Base-by-base conservation (phyloP, 1,140 invertebrate genomes). In the Chionoecetes opilio region DNA sequence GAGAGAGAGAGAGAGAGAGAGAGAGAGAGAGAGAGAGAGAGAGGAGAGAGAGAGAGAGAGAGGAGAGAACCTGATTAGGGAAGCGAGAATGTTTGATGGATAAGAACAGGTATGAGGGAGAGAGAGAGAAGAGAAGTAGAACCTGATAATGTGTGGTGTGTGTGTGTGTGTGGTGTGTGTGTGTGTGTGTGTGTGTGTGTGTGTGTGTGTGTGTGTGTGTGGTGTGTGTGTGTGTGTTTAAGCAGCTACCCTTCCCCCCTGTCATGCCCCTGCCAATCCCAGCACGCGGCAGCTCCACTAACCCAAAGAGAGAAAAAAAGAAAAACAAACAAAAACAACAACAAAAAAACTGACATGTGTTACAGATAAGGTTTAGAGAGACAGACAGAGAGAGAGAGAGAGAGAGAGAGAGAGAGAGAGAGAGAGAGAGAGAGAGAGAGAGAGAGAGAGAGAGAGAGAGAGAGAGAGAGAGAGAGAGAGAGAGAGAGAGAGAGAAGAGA, bases 191-290 rank as follows among this genome's bases (percentile, higher is more conserved):
- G 46, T 17, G 31, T 86, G 17, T 32, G 84, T 31, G 84, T 86
- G 84, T 29, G 84, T 86, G n/a, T 86, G 17, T 86, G 84, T 86
- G 84, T 86, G 84, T 86, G 84, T 86, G 84, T 86, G 84, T 86
- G 9, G 82, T 85, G 46, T 53, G 46, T 53, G 46, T 53, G 46
- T 3, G 46, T 3, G 46, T 3, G 46, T 6, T 14, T 6, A 11
- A 2, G 34, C 29, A 32, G 29, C 82, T 26, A 26, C 82, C 29
- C 29, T 26, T 31, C 84, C 35, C 46, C 46, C 46, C 84, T 35
- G 11, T 86, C 84, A 86, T 86, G 14, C 35, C 31, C n/a, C 84
- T 35, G 84, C 84, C 26, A 86, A n/a, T 11, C 31, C 84, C 84
- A 41, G 29, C 26, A 41, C 2, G 31, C 1, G 46, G 46, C 46